Conservation (phyloP, 2,888 invertebrate species). For the Melieria picta region DNA sequence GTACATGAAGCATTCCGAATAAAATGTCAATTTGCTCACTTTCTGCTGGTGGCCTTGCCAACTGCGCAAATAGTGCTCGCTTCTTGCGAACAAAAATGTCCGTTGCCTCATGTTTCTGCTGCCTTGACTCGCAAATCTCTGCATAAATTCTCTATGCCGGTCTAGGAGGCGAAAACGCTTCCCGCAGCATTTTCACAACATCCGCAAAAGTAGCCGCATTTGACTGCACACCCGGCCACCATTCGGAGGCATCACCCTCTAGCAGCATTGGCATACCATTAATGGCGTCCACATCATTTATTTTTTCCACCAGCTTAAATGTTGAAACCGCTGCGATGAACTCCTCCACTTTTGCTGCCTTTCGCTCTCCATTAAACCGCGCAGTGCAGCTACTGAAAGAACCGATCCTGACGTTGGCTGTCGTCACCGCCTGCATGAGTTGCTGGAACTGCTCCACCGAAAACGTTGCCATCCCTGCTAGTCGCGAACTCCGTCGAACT, state of each 20-base stretch:
- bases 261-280: conserved; percentile 32
- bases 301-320: conserved; percentile 37
- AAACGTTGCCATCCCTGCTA: too few relatives aligned
- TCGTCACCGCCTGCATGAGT: too few relatives aligned
- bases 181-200: conserved; percentile 33
- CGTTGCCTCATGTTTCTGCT: conserved; percentile 38
- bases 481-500: too few relatives aligned
- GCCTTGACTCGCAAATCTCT: conserved; percentile 38
- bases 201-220: conserved; percentile 26
- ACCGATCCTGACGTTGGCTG: too few relatives aligned
- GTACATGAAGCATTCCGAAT: conserved; percentile 23
- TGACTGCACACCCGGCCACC: conserved; percentile 34
- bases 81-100: conserved; percentile 40
- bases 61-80: conserved; percentile 34
- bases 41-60: conserved; percentile 3
- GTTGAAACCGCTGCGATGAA: conserved; percentile 37
- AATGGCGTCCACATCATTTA: conserved; percentile 37
- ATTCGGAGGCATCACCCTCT: conserved; percentile 34
- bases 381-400: conserved; percentile 27
- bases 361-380: conserved; percentile 34
- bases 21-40: conserved; percentile 23
- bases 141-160: conserved; percentile 40
- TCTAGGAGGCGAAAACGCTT: conserved; percentile 39
- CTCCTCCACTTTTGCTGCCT: conserved; percentile 35
- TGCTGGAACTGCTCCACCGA: too few relatives aligned